Base-by-base conservation (phyloP, 2,888 invertebrate species). In the Electrophaes corylata region DNA sequence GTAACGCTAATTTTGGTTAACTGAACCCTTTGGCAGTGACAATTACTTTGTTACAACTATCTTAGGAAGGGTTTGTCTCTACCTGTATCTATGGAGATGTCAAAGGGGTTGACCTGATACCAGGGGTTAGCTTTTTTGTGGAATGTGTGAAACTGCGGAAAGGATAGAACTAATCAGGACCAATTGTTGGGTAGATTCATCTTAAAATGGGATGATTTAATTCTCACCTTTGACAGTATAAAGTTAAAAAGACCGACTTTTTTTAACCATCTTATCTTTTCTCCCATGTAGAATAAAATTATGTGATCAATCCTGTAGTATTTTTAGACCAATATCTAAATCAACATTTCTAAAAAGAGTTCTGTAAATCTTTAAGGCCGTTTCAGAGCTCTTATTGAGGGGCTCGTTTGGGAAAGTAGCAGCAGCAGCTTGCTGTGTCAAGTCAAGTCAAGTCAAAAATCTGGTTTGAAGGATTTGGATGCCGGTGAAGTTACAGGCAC, bases 1-100 rank as follows among this genome's bases (percentile, higher is more conserved):
- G 86, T 72, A 68, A 70, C 73, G 67, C 85, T 91, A 90, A 91
- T 91, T 91, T 91, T 69, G 84, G 80, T 83, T 84, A 81, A 55
- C 54, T 43, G 67, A 81, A 83, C 86, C 85, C 84, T 88, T 85
- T 84, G 67, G 67, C 59, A 56, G 35, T 75, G 72, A 83, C 81
- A 84, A 81, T 81, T 65, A 76, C 69, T 73, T 69, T 69, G 67
- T 77, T 74, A 72, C 23, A 69, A 66, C 70, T 84, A 84, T 88
- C 88, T 86, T 61, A 67, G 64, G 60, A 72, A 76, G 79, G 80
- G 78, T 74, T 70, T 61, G 64, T 82, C 69, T 50, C 51, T 87
- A 87, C 84, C 83, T 88, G 84, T 86, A 77, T 73, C 63, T 71
- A 74, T 73, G 68, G 63, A 79, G 73, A 80, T 74, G 76, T 81